Base-by-base conservation (phyloP, 2,888 invertebrate genomes). In the Apomyelois bistriatella region DNA sequence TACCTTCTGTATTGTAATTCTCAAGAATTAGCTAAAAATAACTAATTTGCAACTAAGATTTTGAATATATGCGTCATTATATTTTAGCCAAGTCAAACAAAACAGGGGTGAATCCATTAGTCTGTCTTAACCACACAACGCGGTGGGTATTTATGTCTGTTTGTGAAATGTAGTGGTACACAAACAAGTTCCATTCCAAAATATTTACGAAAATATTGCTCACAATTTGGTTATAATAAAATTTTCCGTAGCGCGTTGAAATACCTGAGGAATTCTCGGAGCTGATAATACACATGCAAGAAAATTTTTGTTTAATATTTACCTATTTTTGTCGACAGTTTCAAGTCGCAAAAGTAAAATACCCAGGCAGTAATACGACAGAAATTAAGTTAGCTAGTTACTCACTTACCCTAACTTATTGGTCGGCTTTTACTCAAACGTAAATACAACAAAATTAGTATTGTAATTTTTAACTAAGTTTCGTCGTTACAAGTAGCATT, bases 191-290 rank as follows among this genome's bases (percentile, higher is more conserved):
- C 65, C 68, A 72, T 75, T 75, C 79, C 76, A 82, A 85, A 89
- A 89, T 88, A 86, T 89, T 89, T 89, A 88, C 85, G 69, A 83
- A 88, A 86, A 89, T 86, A 87, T 84, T 80, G 85, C 78, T 81
- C 76, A 84, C 82, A 82, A 83, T 87, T 85, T 83, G 79, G 82
- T 82, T 84, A 80, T 83, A 85, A 87, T 83, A 85, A 85, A 88
- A 86, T 82, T 83, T 82, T 79, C 81, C 76, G 70, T 67, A 63
- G 76, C 65, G 65, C 70, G 75, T 72, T 73, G 74, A 68, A 72
- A 72, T 69, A 59, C 55, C 50, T n/a, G 15, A 50, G 65, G 70
- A 56, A 43, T 62, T 2, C 58, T 65, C 56, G 58, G 82, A 85
- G 88, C 17, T 73, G 85, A 50, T 80, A 55, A 55, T 60, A 81